These are phyloP conservation scores for Leptopterna dolabrata DNA, from an alignment of 2,888 invertebrate genomes.

Conservation along the genomic window DNA sequence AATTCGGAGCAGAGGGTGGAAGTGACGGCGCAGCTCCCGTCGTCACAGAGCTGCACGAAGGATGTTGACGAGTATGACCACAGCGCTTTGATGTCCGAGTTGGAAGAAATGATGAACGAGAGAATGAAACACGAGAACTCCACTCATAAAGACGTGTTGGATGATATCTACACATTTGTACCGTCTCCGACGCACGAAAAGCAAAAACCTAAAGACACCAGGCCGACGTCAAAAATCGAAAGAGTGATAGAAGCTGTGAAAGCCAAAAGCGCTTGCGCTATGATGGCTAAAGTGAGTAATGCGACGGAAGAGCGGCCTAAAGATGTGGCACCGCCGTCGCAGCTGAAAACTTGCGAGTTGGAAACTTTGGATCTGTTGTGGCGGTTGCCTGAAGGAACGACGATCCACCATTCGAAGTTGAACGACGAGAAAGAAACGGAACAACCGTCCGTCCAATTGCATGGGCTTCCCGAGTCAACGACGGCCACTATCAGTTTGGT, in stretches of 20 bases:
- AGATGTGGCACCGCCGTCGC: not conserved
- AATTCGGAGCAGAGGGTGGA: not conserved
- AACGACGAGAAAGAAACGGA: slow-evolving; percentile 13
- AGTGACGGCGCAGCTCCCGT: not conserved
- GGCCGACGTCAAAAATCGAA: slow-evolving; percentile 26
- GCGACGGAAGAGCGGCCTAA: slow-evolving; percentile 1
- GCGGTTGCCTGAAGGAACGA: slow-evolving; percentile 63
- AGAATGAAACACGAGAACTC: slow-evolving; percentile 38
- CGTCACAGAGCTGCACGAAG: slow-evolving; percentile 22
- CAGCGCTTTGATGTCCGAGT: slow-evolving; percentile 42
- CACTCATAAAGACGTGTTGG: slow-evolving; percentile 43
- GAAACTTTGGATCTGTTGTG: slow-evolving; percentile 58
- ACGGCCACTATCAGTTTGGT: slow-evolving; percentile 52
- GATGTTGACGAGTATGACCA: slow-evolving; percentile 58
- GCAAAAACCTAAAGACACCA: slow-evolving; percentile 36
- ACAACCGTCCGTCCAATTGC: slow-evolving; percentile 16
- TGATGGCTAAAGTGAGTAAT: slow-evolving; percentile 20
- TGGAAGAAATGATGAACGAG: slow-evolving; percentile 49
- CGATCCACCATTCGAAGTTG: slow-evolving; percentile 60
- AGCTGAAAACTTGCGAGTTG: slow-evolving; percentile 52
- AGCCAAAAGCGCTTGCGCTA: slow-evolving; percentile 28
- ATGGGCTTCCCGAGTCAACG: not conserved
- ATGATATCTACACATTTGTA: slow-evolving; percentile 61
- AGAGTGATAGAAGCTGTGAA: slow-evolving; percentile 43
- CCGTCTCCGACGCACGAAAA: slow-evolving; percentile 55